Evolutionary conservation across 2,888 invertebrate species (phyloP), one percentile per base, ranked within the genome.

Genomic region (Cerastoderma edule): DNA sequence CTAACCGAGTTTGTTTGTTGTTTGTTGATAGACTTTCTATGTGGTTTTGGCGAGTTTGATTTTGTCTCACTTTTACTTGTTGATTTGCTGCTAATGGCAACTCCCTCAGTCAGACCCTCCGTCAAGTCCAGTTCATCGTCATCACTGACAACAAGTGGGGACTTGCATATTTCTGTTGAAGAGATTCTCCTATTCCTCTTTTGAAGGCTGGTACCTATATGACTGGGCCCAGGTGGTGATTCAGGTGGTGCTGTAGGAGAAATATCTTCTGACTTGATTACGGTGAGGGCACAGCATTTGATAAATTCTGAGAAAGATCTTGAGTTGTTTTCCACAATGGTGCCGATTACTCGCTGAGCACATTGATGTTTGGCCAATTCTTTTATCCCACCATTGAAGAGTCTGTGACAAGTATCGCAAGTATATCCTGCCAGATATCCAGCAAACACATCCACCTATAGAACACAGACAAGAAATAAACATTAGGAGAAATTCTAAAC

Each of bases 371-470:
- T 65, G 53, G 66, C 79, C 0, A 54, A 56, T 27, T 65, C 68
- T 27, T 68, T 75, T 27, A 71, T 44, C 16, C 67, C 74, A n/a
- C 67, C 53, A 68, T 27, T 53, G 19, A 85, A 82, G 30, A 87
- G 70, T 28, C 83, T 76, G 30, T 68, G 60, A 72, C 88, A 88
- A 3, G 35, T 57, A 32, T 67, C 64, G 70, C 88, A 88, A 4
- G 77, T 67, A 56, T 68, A 75, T 10, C 72, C 70, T 1, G 77
- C 78, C 39, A 88, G 69, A 57, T 84, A 86, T 10, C 67, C 65
- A 0, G 81, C 78, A 75, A 87, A 86, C 10, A 86, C 72, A 46
- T 87, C 88, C 24, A 77, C 76, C 88, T 88, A 78, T 28, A 83
- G 74, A 27, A 46, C 35, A 54, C 6, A 39, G 39, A n/a, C n/a